Evolutionary conservation across 2,888 invertebrate genomes (phyloP), one percentile per base, ranked within the genome.

Genomic region (Eurytoma californica): DNA sequence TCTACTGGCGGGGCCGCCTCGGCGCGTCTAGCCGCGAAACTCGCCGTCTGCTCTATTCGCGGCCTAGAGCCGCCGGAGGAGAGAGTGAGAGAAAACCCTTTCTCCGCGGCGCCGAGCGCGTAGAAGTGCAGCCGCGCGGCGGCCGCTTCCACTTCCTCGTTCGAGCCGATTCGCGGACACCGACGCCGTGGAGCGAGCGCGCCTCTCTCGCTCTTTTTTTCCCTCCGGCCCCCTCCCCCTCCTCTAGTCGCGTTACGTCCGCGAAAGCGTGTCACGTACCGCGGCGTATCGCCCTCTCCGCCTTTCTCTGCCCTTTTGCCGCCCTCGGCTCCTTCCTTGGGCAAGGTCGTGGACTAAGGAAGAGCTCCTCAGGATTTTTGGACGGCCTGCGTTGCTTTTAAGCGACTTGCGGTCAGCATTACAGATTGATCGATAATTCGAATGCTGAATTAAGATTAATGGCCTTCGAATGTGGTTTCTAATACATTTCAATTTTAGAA

Each of bases 11-110:
- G 20, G 24, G 39, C 55, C 13, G 70, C 60, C 30, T 4, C n/a
- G n/a, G 55, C 63, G 9, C 63, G 72, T 63, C 72, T 72, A 57
- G 70, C 60, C 72, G 65, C 72, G 72, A 73, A 65, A 66, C 74
- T 74, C 66, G 51, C 20, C 69, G 39, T 57, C 57, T 68, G 68
- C 51, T 77, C 77, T 77, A 77, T 72, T 72, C 72, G 72, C 77
- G 66, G 53, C 49, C 70, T 66, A 65, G 63, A n/a, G 58, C 60
- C 53, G 61, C 20, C 61, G 67, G 65, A 77, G 39, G 39, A 58
- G 65, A 65, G 70, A 77, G 74, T 67, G 70, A 66, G 65, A 70
- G 70, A 47, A 51, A 70, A 70, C 75, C 75, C 75, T 75, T 75
- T 75, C 75, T 75, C 75, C 68, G 66, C 47, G 12, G 53, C 20